phyloP scores from a whole-genome alignment of 2,888 invertebrate genomes.

The Therioaphis trifolii region DNA sequence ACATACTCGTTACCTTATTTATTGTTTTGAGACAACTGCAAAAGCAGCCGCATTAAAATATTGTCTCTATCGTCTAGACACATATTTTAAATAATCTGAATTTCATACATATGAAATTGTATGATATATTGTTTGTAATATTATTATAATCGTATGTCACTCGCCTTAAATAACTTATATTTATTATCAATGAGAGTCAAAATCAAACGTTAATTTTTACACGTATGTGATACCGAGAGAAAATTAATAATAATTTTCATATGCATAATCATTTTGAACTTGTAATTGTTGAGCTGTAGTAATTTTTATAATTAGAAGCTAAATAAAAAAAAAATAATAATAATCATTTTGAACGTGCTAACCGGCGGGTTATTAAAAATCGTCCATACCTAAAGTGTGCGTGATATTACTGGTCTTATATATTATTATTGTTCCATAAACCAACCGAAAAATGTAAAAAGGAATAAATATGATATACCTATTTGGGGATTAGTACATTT shows the following conservation, averaged over 20 bases:
- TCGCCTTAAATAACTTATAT: constrained; percentile 25
- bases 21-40: not conserved
- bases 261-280: too few relatives aligned
- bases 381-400: not conserved
- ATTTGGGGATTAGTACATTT: not conserved
- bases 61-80: not conserved
- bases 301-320: too few relatives aligned
- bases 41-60: not conserved
- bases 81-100: constrained; percentile 9
- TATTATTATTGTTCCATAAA: not conserved
- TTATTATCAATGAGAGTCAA: constrained; percentile 6
- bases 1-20: not conserved
- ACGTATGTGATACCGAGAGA: not conserved
- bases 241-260: constrained; percentile 28
- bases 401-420: not conserved
- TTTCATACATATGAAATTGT: too few relatives aligned
- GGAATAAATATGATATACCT: not conserved
- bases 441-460: too few relatives aligned
- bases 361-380: constrained; percentile 18
- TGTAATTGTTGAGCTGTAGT: too few relatives aligned
- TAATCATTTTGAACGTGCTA: constrained; percentile 21
- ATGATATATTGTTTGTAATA: too few relatives aligned
- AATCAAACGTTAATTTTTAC: not conserved
- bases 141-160: not conserved
- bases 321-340: too few relatives aligned